A percentile compares a stretch with the other conserved stretches of the same genome.
These are phyloP conservation scores for Holothuria leucospilota DNA, from an alignment of 53 echinoderm and acorn worm species.

Conservation along the genomic window DNA sequence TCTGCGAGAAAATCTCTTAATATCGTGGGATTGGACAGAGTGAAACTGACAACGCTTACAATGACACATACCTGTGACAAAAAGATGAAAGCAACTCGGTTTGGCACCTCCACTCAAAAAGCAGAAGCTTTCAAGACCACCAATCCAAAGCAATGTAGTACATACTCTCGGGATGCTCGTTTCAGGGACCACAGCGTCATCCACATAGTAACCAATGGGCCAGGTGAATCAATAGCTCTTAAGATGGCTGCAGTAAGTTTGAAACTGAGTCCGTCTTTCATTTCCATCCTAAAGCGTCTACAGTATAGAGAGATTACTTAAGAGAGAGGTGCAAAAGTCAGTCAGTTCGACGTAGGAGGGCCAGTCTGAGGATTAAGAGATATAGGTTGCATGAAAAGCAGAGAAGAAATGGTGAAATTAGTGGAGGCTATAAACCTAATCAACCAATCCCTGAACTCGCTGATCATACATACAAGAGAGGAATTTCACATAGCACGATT, in stretches of 20 bases:
- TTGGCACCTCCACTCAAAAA: constrained; percentile 22
- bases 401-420: background rate
- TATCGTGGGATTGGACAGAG: background rate
- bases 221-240: background rate
- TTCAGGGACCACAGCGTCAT: constrained; percentile 36
- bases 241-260: background rate
- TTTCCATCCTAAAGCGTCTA: background rate
- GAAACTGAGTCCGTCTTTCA: background rate
- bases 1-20: background rate
- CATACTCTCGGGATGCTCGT: constrained; percentile 4
- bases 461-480: background rate
- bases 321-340: background rate
- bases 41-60: background rate
- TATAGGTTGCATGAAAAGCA: no score
- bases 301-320: background rate
- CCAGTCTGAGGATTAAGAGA: no score
- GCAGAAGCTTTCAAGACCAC: constrained; percentile 25
- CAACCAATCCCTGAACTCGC: background rate
- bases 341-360: background rate
- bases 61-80: background rate
- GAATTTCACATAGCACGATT: no score
- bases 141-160: constrained; percentile 21
- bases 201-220: constrained; percentile 36
- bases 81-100: background rate
- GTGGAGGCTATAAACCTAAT: background rate